A percentile compares a stretch with the other conserved stretches of the same genome.
These are phyloP conservation scores for Subacronicta megacephala DNA, from an alignment of 2,888 invertebrate genomes.

Conservation along the genomic window DNA sequence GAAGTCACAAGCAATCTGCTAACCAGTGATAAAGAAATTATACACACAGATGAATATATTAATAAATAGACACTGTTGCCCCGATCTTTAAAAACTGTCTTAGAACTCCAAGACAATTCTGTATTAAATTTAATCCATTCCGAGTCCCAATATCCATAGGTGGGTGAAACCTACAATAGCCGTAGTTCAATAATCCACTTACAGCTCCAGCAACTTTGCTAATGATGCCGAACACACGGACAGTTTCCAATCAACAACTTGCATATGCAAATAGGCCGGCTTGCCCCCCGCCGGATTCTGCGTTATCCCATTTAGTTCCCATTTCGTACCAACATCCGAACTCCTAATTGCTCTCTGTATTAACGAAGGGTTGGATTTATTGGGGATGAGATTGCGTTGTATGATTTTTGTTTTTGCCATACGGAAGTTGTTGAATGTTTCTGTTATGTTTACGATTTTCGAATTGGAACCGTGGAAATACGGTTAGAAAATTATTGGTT, in stretches of 20 bases:
- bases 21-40: too few relatives aligned
- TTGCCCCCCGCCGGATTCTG: conserved; percentile 54
- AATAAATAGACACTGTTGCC: too few relatives aligned
- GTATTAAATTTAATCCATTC: conserved; percentile 13
- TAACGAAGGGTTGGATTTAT: conserved; percentile 67
- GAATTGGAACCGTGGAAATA: conserved; percentile 3
- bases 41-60: too few relatives aligned
- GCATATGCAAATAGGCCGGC: conserved; percentile 62
- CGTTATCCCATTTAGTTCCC: conserved; percentile 66
- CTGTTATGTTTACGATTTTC: neutral
- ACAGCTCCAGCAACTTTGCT: conserved; percentile 52
- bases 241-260: conserved; percentile 66
- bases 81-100: neutral
- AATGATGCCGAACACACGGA: conserved; percentile 58
- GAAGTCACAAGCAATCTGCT: too few relatives aligned
- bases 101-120: conserved; percentile 3
- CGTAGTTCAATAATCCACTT: conserved; percentile 55
- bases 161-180: conserved; percentile 41
- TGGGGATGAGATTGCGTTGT: conserved; percentile 57
- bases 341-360: conserved; percentile 68
- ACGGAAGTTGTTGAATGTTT: conserved; percentile 8
- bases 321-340: conserved; percentile 65
- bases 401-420: conserved; percentile 40
- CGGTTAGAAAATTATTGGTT: too few relatives aligned
- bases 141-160: conserved; percentile 30